Evolutionary conservation across 2,113 vertebrate species (phyloP).

Genomic region (Odocoileus hemionus): DNA sequence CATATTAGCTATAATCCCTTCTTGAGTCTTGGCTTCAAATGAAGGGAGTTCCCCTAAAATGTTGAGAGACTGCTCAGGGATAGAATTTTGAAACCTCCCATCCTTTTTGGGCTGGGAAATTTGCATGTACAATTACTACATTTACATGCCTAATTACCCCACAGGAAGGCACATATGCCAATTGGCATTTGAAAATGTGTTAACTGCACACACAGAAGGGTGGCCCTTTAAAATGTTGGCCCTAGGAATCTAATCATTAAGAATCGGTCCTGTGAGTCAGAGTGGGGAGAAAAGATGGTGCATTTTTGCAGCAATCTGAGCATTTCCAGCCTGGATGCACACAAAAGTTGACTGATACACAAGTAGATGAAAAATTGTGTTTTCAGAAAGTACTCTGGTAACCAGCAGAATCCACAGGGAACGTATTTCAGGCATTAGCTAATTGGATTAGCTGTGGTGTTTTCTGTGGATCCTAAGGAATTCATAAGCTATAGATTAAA

Average conservation of each 20-base stretch:
- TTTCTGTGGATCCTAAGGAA: slow-evolving; percentile 49
- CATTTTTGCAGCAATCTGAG: slow-evolving; percentile 29
- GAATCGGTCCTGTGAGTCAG: slow-evolving; percentile 13
- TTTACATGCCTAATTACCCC: slow-evolving; percentile 58
- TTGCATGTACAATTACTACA: slow-evolving; percentile 45
- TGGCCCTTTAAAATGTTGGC: slow-evolving; percentile 40
- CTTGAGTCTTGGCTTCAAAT: neutral
- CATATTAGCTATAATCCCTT: neutral
- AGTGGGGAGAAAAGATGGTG: neutral
- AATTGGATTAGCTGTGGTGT: slow-evolving; percentile 64
- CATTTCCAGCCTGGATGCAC: slow-evolving; percentile 5
- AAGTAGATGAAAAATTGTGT: slow-evolving; percentile 36
- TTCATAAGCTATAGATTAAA: slow-evolving; percentile 58
- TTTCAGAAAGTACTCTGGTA: slow-evolving; percentile 54
- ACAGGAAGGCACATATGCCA: slow-evolving; percentile 61
- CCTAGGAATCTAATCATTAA: slow-evolving; percentile 52
- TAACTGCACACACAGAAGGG: slow-evolving; percentile 40
- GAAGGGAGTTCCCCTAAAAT: slow-evolving; percentile 12
- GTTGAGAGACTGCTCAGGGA: neutral
- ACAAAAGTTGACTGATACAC: slow-evolving; percentile 30
- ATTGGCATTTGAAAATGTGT: slow-evolving; percentile 53
- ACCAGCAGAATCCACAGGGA: slow-evolving; percentile 23
- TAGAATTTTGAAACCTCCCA: slow-evolving; percentile 29
- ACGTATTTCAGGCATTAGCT: slow-evolving; percentile 54
- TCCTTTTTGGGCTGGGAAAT: slow-evolving; percentile 29